Evolutionary conservation across 2,888 invertebrate genomes (phyloP).

Genomic region (Eudasyphora cyanicolor): DNA sequence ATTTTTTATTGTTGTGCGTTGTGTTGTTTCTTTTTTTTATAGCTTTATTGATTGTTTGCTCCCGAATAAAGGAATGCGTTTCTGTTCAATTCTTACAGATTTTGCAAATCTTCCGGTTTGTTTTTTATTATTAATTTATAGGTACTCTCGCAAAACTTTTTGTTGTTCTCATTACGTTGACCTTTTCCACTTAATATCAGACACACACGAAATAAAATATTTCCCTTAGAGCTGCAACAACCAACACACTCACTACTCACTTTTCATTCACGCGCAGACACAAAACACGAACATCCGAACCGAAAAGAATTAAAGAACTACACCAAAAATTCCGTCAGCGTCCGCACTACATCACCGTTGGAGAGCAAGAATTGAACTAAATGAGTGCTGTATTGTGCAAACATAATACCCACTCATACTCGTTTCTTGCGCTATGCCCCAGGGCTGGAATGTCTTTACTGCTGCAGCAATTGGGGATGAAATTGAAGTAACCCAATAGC

Average conservation of each 20-base stretch:
- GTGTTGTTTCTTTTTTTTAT: not conserved
- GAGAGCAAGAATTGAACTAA: conserved; percentile 61
- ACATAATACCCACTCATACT: not conserved
- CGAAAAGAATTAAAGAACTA: conserved; percentile 12
- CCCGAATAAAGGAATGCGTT: not conserved
- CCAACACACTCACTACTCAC: not conserved
- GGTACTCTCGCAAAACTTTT: conserved; percentile 25
- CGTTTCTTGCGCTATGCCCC: not conserved
- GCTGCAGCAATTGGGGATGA: too few species aligned
- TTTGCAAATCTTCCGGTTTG: conserved; percentile 7
- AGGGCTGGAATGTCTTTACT: conserved; percentile 2
- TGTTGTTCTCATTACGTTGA: conserved; percentile 47
- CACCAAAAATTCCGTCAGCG: not conserved
- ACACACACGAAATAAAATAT: conserved; percentile 32
- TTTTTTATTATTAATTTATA: conserved; percentile 15
- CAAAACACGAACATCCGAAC: conserved; percentile 5
- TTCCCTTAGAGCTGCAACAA: conserved; percentile 31
- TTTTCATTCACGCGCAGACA: not conserved
- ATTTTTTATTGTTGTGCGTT: not conserved
- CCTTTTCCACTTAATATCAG: conserved; percentile 55
- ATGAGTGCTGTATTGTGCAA: conserved; percentile 14
- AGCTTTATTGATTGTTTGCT: conserved; percentile 31
- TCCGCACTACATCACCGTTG: conserved; percentile 35
- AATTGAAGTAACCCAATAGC: too few species aligned
- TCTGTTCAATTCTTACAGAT: conserved; percentile 10